phyloP scores from a whole-genome alignment of 2,113 vertebrate species.

The Psittacus erithacus region DNA sequence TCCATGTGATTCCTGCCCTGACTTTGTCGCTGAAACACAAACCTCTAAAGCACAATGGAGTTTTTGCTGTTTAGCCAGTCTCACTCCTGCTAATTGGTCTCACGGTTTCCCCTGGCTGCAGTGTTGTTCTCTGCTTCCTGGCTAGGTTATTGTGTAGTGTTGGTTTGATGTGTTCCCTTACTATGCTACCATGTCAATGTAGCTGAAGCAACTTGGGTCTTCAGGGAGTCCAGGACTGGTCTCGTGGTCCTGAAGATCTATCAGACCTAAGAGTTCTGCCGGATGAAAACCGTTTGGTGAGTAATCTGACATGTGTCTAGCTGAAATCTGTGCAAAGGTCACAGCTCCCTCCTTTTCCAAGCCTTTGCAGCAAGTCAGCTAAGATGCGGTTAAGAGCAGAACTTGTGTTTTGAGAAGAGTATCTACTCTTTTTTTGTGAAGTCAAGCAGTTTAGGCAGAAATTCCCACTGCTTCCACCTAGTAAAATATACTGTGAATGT shows the following conservation, averaged over 20 bases:
- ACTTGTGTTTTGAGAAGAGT: not conserved
- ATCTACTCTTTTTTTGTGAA: not conserved
- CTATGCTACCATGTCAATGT: not conserved
- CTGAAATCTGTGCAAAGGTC: not conserved
- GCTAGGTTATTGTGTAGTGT: not conserved
- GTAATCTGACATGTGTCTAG: not conserved
- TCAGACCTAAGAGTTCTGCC: not conserved
- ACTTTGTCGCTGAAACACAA: not conserved
- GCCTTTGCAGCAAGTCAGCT: not conserved
- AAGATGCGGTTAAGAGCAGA: not conserved
- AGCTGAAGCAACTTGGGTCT: not conserved
- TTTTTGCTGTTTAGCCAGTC: not conserved
- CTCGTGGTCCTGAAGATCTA: not conserved
- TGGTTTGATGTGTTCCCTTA: not conserved
- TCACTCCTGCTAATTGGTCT: not conserved
- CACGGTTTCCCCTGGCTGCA: not conserved
- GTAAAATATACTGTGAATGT: too few species aligned
- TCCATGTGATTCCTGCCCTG: not conserved
- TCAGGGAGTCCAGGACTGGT: accelerated
- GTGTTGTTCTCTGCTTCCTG: not conserved
- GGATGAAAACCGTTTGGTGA: not conserved
- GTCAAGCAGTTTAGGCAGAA: not conserved
- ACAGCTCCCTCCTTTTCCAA: not conserved
- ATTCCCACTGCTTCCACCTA: not conserved
- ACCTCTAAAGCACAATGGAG: not conserved